Evolutionary conservation across 2,113 vertebrate genomes (phyloP), one percentile per base, ranked within the genome.

Genomic region (Pseudonaja textilis): DNA sequence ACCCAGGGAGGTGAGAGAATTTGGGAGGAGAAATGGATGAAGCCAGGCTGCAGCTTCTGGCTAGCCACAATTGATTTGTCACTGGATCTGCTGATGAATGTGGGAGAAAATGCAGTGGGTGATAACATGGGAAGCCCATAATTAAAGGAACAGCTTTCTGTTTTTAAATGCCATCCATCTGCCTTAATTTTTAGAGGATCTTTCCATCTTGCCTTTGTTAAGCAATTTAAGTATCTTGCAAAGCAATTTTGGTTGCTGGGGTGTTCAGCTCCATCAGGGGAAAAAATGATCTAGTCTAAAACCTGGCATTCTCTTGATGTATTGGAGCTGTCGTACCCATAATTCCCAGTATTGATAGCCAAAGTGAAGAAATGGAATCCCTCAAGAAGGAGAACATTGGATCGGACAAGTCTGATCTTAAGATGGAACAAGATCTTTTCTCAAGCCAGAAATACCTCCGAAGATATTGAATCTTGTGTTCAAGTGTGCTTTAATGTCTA

Each of bases 111-210:
- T 4, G 56, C 94, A 93, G 81, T 95, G 94, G 91, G 96, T 95
- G 97, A 97, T 96, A 95, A 96, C 97, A 95, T 96, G 94, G 97
- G 95, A 95, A 74, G 94, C 85, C 95, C 94, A 3, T 97, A 97
- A 98, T 97, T 97, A 97, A 97, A 98, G 96, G 94, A 97, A 93
- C 97, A 96, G 96, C 95, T 96, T 97, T 97, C 95, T 95, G 95
- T 96, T 97, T 96, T 95, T 95, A 97, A 97, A 96, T 88, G 93
- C 95, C 57, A 90, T 95, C 97, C 26, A 8, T 10, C 90, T 90
- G 47, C 96, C 95, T 87, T 93, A 89, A 92, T 95, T 88, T 59
- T 2, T 91, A 5, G 57, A 81, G 74, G 18, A 81, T 81, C 74
- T 81, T 81, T 81, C 74, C 1, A 20, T 81, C 34, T 39, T 39